Conservation (phyloP, 2,888 invertebrate genomes). For the Napeogenes sylphis region DNA sequence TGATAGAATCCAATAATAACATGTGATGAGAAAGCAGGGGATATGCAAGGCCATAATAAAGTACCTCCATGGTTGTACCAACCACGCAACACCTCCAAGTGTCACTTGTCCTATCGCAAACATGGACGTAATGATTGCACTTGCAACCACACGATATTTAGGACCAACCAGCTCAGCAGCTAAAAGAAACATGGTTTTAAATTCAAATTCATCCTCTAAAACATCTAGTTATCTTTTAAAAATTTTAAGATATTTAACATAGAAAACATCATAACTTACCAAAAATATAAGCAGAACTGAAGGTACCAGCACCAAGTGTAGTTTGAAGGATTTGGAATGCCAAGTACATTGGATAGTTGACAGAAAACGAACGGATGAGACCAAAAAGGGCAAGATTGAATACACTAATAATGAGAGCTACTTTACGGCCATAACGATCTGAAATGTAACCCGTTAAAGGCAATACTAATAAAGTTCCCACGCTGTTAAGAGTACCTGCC, state of each 20-base stretch:
- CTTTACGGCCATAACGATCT: conserved; percentile 78
- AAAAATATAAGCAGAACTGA: conserved; percentile 54
- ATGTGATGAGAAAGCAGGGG: conserved; percentile 81
- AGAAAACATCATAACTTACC: conserved; percentile 32
- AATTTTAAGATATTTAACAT: neutral
- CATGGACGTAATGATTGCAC: conserved; percentile 82
- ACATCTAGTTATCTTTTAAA: neutral
- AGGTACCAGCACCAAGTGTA: conserved; percentile 59
- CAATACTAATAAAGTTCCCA: conserved; percentile 83
- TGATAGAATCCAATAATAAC: conserved; percentile 80
- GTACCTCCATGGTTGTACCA: conserved; percentile 82
- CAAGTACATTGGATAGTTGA: conserved; percentile 65
- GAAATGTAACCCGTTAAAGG: conserved; percentile 83
- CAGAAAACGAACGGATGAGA: conserved; percentile 71
- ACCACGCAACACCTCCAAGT: conserved; percentile 82
- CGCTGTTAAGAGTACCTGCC: conserved; percentile 83
- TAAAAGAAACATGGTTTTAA: conserved; percentile 40
- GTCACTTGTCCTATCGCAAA: conserved; percentile 85
- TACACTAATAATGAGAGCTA: conserved; percentile 68
- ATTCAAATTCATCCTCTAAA: too few relatives aligned
- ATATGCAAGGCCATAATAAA: conserved; percentile 81
- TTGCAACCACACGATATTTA: conserved; percentile 83
- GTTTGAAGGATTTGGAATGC: conserved; percentile 63
- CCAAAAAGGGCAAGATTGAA: conserved; percentile 50
- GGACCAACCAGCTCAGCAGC: conserved; percentile 88